These are phyloP conservation scores for Adoxophyes honmai DNA, from an alignment of 1,140 invertebrate genomes.

Conservation along the genomic window DNA sequence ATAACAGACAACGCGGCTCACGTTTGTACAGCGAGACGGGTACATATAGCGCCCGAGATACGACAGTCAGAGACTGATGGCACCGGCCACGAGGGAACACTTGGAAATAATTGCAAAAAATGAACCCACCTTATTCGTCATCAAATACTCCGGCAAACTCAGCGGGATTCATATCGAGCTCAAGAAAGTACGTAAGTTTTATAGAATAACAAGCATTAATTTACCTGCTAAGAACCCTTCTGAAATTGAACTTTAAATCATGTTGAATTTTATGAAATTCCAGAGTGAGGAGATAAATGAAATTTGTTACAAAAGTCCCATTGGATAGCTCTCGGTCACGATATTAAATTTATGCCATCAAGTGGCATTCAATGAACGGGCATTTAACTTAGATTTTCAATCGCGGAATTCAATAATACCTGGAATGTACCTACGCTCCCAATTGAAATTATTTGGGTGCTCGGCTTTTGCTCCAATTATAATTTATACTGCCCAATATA, in stretches of 20 bases:
- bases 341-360: constrained; percentile 71
- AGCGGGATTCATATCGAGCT: no score
- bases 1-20: constrained; percentile 14
- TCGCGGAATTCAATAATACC: constrained; percentile 45
- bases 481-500: constrained; percentile 7
- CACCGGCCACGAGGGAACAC: not conserved
- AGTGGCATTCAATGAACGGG: constrained; percentile 53
- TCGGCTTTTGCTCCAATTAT: not conserved
- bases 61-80: not conserved
- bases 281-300: constrained; percentile 64
- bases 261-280: constrained; percentile 68
- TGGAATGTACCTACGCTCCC: constrained; percentile 10
- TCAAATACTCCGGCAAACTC: no score
- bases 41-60: not conserved
- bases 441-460: not conserved
- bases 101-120: no score
- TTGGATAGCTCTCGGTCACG: constrained; percentile 54
- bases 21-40: not conserved
- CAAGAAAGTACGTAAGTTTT: no score
- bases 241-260: constrained; percentile 61
- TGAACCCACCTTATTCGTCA: no score
- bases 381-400: constrained; percentile 54
- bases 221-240: constrained; percentile 24
- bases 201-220: no score
- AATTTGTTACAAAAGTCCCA: constrained; percentile 72